phyloP scores from a whole-genome alignment of 2,888 invertebrate species.

The Anthophora plumipes region DNA sequence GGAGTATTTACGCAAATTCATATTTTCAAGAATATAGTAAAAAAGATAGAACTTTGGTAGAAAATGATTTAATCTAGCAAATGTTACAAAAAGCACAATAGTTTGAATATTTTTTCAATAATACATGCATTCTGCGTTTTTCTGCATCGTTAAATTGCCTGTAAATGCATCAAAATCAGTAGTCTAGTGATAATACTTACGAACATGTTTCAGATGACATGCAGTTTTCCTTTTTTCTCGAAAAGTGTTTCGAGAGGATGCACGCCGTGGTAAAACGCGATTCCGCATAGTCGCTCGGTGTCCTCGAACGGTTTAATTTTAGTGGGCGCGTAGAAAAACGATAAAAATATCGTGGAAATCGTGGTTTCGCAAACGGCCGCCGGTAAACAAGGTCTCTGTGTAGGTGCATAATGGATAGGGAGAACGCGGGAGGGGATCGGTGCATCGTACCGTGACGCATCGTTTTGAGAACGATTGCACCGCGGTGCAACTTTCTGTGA shows the following conservation, averaged over 20 bases:
- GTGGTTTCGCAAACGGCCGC: slow-evolving; percentile 51
- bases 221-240: too few species aligned
- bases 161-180: too few species aligned
- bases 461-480: not conserved
- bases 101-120: too few species aligned
- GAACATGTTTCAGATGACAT: too few species aligned
- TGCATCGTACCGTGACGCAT: slow-evolving; percentile 26
- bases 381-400: slow-evolving; percentile 44
- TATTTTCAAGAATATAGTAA: too few species aligned
- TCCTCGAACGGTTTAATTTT: slow-evolving; percentile 59
- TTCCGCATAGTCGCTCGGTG: slow-evolving; percentile 47
- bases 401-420: slow-evolving; percentile 1
- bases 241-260: slow-evolving; percentile 9
- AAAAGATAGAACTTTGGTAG: too few species aligned
- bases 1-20: too few species aligned
- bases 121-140: too few species aligned
- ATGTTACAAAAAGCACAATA: too few species aligned
- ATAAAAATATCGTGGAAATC: slow-evolving; percentile 50
- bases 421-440: not conserved
- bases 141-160: too few species aligned
- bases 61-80: too few species aligned
- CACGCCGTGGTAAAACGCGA: slow-evolving; percentile 19
- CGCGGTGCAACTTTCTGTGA: not conserved
- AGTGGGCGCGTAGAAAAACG: slow-evolving; percentile 52
- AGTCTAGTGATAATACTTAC: too few species aligned